A percentile compares a stretch with the other conserved stretches of the same genome.
Evolutionary conservation across 2,113 vertebrate species (phyloP).

Genomic region (Callipepla squamata): DNA sequence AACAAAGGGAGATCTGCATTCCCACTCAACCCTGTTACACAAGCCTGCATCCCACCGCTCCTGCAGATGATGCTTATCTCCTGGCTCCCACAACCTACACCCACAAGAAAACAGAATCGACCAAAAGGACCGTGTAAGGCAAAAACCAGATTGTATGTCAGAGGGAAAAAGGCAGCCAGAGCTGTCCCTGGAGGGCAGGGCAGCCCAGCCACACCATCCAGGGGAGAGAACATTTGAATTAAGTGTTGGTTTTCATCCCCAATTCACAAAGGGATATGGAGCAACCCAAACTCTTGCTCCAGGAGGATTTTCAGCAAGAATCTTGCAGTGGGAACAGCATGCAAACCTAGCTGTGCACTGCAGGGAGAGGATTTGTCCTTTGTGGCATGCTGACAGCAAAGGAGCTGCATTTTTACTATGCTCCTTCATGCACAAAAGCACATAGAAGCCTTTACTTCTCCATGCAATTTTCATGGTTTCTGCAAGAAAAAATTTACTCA

Average conservation of each 20-base stretch:
- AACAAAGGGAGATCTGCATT: neutral
- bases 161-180: neutral
- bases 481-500: neutral
- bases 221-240: neutral
- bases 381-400: neutral
- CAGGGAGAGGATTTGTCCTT: neutral
- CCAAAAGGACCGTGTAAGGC: neutral
- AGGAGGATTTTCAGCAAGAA: neutral
- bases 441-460: neutral
- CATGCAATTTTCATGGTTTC: neutral
- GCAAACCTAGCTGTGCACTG: neutral
- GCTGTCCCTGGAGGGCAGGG: neutral
- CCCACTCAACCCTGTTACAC: neutral
- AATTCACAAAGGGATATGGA: neutral
- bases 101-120: neutral
- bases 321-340: neutral
- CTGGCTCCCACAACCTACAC: neutral
- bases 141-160: neutral
- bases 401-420: neutral
- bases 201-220: neutral
- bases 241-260: neutral
- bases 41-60: neutral
- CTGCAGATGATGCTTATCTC: neutral
- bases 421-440: neutral
- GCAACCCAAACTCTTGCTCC: neutral